A percentile compares a stretch with the other conserved stretches of the same genome.
Conservation (phyloP, 2,113 vertebrate genomes). For the Pterocles burchelli region DNA sequence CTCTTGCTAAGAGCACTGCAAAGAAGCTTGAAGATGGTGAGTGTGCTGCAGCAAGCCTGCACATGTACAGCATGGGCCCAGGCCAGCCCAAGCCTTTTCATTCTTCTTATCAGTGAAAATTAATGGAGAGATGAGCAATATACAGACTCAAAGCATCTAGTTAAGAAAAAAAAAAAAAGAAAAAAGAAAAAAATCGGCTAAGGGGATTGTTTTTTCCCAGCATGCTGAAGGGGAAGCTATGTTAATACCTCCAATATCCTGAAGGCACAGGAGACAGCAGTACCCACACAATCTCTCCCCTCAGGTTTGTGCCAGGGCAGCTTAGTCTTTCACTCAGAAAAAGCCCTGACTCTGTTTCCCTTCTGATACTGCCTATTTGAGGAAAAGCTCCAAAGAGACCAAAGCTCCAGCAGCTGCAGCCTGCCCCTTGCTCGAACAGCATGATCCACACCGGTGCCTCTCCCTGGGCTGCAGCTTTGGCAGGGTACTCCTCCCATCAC, state of each 20-base stretch:
- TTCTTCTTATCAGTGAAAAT: not conserved
- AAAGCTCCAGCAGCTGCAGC: not conserved
- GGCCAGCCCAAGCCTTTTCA: not conserved
- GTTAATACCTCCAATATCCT: not conserved
- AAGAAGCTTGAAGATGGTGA: not conserved
- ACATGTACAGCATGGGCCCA: not conserved
- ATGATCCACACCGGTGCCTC: not conserved
- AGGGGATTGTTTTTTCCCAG: not conserved
- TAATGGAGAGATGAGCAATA: not conserved
- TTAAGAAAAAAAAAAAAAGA: fast-evolving
- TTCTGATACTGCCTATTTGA: not conserved
- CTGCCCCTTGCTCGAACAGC: not conserved
- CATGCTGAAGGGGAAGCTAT: not conserved
- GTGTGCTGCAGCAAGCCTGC: not conserved
- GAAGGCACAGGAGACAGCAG: not conserved
- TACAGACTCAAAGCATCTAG: not conserved
- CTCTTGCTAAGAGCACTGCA: not conserved
- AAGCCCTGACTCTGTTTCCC: not conserved
- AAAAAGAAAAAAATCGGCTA: not conserved
- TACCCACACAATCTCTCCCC: not conserved
- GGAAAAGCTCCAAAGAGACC: not conserved
- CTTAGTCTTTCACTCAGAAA: not conserved
- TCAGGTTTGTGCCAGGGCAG: not conserved
- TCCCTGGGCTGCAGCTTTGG: not conserved
- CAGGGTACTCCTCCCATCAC: not conserved